Evolutionary conservation across 23 tunicate genomes (phyloP).

Genomic region (Trididemnum miniatum): DNA sequence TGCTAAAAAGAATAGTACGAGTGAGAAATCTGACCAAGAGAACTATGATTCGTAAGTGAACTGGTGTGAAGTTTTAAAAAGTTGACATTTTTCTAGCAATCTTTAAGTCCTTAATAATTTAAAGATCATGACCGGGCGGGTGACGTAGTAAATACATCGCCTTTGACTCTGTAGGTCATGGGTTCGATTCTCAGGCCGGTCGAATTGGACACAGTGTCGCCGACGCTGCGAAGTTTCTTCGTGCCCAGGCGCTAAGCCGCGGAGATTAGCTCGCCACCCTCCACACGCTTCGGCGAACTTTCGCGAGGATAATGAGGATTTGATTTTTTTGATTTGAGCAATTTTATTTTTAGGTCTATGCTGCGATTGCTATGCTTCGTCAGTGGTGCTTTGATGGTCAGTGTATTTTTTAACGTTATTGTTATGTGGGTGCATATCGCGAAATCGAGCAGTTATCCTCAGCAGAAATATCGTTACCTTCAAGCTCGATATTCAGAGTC

Average conservation of each 20-base stretch:
- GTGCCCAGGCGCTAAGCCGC: too few species aligned
- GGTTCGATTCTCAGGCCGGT: too few species aligned
- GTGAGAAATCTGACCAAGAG: neutral
- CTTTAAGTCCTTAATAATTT: too few species aligned
- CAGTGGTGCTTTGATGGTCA: neutral
- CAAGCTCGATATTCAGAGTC: neutral
- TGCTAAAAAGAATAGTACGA: neutral
- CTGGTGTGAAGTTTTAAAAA: neutral
- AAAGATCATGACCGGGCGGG: too few species aligned
- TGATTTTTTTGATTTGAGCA: too few species aligned
- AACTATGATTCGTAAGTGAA: neutral
- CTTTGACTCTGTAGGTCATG: too few species aligned
- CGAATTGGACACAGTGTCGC: too few species aligned
- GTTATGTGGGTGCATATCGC: neutral
- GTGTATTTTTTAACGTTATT: neutral
- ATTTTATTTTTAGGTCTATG: neutral
- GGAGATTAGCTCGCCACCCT: neutral
- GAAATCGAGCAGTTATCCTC: too few species aligned
- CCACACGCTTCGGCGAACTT: neutral
- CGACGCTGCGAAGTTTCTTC: too few species aligned
- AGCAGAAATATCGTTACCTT: neutral
- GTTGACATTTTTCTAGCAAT: neutral
- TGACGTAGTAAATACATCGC: too few species aligned
- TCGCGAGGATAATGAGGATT: too few species aligned
- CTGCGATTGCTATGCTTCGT: neutral